Conservation (phyloP, 2,113 vertebrate species). For the Cygnus buccinator region DNA sequence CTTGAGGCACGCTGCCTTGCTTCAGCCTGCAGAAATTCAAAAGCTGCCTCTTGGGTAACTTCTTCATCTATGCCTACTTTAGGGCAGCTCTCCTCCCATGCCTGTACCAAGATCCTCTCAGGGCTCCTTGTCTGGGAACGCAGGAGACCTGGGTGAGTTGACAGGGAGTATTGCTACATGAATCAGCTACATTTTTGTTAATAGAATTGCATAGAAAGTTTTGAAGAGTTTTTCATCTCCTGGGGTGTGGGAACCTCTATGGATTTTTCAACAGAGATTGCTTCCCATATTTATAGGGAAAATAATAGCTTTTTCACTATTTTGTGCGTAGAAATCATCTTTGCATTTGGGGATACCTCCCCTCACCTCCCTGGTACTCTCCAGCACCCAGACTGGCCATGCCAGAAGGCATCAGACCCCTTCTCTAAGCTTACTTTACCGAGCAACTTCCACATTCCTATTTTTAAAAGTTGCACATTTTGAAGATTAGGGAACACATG, state of each 20-base stretch:
- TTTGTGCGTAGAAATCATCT: neutral
- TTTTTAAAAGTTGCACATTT: conserved; percentile 24
- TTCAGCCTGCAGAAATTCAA: neutral
- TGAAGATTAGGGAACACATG: neutral
- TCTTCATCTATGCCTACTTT: neutral
- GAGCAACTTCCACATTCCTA: conserved; percentile 28
- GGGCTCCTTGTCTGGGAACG: neutral
- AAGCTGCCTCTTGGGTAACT: neutral
- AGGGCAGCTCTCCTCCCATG: neutral
- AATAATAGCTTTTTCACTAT: neutral
- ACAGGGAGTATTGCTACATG: neutral
- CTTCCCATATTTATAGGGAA: neutral
- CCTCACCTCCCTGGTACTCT: neutral
- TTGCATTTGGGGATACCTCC: neutral
- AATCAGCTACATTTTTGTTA: neutral
- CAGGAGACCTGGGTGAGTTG: neutral
- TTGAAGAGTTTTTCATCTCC: neutral
- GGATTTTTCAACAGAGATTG: neutral
- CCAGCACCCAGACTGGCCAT: neutral
- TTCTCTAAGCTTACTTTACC: neutral
- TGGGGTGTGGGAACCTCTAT: neutral
- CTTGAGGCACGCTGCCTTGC: neutral
- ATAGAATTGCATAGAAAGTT: neutral
- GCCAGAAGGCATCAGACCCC: neutral
- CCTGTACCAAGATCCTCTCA: neutral